Base-by-base conservation (phyloP, 2,797 vertebrate species). In the Enteromius trimaculatus region DNA sequence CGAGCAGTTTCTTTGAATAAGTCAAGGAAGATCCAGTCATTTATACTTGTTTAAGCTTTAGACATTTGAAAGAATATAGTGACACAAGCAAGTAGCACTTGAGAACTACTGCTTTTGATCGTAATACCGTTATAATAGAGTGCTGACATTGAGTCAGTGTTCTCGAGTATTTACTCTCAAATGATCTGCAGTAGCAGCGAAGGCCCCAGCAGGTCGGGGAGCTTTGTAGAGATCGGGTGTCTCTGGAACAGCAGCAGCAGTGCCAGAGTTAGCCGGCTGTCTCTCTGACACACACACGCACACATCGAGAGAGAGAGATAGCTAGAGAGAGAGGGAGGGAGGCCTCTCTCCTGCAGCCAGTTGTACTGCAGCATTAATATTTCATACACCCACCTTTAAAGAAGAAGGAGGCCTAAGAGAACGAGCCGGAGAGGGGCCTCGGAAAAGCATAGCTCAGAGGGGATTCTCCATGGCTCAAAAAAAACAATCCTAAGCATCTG, bases 361-460 rank as follows among this genome's bases (percentile, higher is more conserved):
- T 87, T 84, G 85, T 90, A 82, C 79, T 84, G 88, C 82, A 86
- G 85, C 77, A 90, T 93, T 90, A 91, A 92, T 93, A 91, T 92
- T 92, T 87, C 42, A 93, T 92, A 68, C 87, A 58, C 53, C 88
- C 80, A 86, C 85, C 84, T 88, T 88, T 82, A 89, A 77, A 81
- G 49, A 78, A 77, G 80, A 51, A 86, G 78, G 55, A 83, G 78
- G 81, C 72, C 39, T n/a, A 79, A 34, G 65, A 83, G 68, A 79
- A 68, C 21, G 72, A 80, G 78, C 62, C 10, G 26, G 71, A 82
- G 79, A 85, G 72, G 44, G 66, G 66, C 86, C 58, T 72, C 58
- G 26, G 81, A 80, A 84, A 74, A 88, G 72, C 70, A 29, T 31
- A 68, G 76, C 79, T 78, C 66, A 71, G 34, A 83, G 79, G 78